Evolutionary conservation across 2,888 invertebrate genomes (phyloP), one percentile per base, ranked within the genome.

Genomic region (Stenodema calcarata): DNA sequence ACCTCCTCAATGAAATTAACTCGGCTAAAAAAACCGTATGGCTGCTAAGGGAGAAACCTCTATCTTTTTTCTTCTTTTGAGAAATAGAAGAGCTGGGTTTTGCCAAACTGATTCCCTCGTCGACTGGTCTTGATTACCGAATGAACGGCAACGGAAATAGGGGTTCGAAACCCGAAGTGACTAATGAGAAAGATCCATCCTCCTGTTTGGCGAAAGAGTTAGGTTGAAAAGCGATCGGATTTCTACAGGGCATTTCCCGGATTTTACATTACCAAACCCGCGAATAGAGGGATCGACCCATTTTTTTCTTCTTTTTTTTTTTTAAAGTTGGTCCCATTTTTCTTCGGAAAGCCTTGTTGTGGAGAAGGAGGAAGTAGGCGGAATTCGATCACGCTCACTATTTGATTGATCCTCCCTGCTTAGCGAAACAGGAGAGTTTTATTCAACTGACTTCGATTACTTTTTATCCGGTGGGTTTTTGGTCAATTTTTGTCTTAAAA

Each of bases 321-420:
- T 82, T 42, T 69, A 70, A 82, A 44, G 18, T 62, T 35, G 42
- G 42, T 23, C 35, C 82, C 82, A 62, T 69, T 82, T 82, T 82
- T 82, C 69, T 69, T 82, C 28, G n/a, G 47, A 50, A 80, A 44
- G 50, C 44, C 50, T 76, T 41, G 76, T 76, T 42, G 47, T 47
- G 44, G 7, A 54, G 30, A 3, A 28, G 73, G 35, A 27, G 27
- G 78, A 69, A 81, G 54, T 81, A 16, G 82, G 82, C 62, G 62
- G 69, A 62, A 82, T 82, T 82, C 70, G 82, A 82, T 82, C 82
- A 82, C 42, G 62, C 42, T 35, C 54, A 14, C 50, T 54, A 16
- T 69, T 69, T 82, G 82, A 82, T 82, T 82, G 82, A 82, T 82
- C 82, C 82, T 35, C 76, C 41, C 18, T 82, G 69, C 78, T 82